A percentile compares a stretch with the other conserved stretches of the same genome.
These are phyloP conservation scores for Temnothorax unifasciatus DNA, from an alignment of 2,888 invertebrate genomes.

Conservation along the genomic window DNA sequence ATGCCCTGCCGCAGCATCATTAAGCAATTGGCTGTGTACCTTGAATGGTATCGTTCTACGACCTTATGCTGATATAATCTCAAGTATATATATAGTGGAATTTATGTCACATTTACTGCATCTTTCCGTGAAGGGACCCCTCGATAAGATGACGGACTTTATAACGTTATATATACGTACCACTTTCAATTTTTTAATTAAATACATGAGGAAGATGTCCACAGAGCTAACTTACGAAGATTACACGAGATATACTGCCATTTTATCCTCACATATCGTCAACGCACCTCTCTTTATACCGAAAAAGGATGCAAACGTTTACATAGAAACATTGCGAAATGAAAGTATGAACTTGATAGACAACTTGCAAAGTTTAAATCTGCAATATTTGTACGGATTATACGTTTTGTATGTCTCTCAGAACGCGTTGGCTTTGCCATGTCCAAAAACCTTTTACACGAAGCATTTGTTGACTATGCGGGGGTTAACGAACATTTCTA, in stretches of 20 bases:
- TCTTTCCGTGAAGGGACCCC: background rate
- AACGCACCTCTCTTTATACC: constrained; percentile 53
- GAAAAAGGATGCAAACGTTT: constrained; percentile 44
- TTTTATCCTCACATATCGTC: constrained; percentile 54
- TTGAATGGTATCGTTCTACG: constrained; percentile 74
- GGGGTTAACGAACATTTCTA: constrained; percentile 30
- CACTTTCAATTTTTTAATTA: constrained; percentile 69
- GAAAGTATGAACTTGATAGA: constrained; percentile 64
- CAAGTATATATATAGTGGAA: constrained; percentile 68
- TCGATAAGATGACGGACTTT: constrained; percentile 28
- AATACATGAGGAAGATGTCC: constrained; percentile 62
- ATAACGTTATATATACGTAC: constrained; percentile 59
- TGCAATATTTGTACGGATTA: constrained; percentile 71
- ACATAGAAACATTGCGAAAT: constrained; percentile 51
- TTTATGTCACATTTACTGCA: constrained; percentile 72
- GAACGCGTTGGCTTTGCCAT: constrained; percentile 22
- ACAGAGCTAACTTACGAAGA: constrained; percentile 61
- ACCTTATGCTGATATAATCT: constrained; percentile 76
- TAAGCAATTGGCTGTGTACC: constrained; percentile 71
- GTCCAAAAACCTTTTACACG: constrained; percentile 25
- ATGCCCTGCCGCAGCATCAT: constrained; percentile 58
- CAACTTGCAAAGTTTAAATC: constrained; percentile 53
- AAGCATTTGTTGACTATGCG: constrained; percentile 51
- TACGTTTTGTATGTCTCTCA: constrained; percentile 68
- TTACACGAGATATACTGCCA: constrained; percentile 61